These are phyloP conservation scores for Picathartes gymnocephalus DNA, from an alignment of 2,113 vertebrate species.

Conservation along the genomic window DNA sequence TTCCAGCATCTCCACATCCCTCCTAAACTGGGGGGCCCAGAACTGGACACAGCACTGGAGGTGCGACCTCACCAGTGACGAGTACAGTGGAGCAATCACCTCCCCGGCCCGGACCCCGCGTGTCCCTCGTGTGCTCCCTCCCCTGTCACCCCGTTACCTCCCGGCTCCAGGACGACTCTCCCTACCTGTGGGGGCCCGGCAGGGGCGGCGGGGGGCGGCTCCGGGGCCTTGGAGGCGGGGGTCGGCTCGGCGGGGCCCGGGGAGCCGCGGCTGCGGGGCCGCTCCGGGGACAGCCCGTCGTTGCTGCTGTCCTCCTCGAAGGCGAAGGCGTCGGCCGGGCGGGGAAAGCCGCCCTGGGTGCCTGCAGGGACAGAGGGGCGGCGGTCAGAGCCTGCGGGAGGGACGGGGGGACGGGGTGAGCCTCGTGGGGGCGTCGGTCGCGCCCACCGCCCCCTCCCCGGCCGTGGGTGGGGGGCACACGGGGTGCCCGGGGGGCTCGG, in stretches of 20 bases:
- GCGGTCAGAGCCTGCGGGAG: neutral
- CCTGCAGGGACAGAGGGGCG: conserved; percentile 50
- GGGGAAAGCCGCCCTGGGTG: conserved; percentile 83
- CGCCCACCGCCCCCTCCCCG: rapidly evolving
- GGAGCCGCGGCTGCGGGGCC: conserved; percentile 81
- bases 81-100: neutral
- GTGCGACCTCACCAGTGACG: rapidly evolving
- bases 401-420: neutral
- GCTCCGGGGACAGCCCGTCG: conserved; percentile 89
- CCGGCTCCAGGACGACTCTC: neutral
- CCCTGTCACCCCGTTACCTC: neutral
- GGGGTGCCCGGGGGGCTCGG: neutral
- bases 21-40: neutral
- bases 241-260: conserved; percentile 77
- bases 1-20: neutral
- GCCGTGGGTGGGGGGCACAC: rapidly evolving
- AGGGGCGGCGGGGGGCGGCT: conserved; percentile 67
- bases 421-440: neutral
- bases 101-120: neutral
- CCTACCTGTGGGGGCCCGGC: conserved; percentile 75
- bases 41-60: neutral
- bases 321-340: conserved; percentile 85
- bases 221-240: conserved; percentile 67
- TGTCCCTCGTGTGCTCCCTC: neutral
- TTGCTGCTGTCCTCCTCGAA: conserved; percentile 98